Conservation (phyloP, 2,888 invertebrate genomes). For the Phortica okadai region DNA sequence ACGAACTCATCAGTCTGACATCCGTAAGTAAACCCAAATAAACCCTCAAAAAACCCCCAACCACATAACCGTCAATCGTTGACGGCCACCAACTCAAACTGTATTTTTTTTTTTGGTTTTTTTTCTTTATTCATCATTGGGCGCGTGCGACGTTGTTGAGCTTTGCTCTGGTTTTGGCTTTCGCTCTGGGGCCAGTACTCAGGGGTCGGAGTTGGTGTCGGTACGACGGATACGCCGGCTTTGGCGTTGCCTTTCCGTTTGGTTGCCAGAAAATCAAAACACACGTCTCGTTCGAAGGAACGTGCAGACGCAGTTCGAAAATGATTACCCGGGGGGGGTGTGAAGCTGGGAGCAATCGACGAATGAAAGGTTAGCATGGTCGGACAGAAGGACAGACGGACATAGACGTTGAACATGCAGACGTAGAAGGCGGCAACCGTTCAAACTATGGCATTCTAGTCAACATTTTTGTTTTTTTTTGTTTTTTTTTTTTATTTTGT, state of each 20-base stretch:
- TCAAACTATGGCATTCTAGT: conserved; percentile 24
- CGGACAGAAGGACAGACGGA: conserved; percentile 38
- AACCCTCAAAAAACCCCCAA: conserved; percentile 21
- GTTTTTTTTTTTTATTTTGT: too few species aligned
- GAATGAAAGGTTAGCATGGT: conserved; percentile 47
- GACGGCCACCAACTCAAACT: conserved; percentile 2
- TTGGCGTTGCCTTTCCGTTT: conserved; percentile 48
- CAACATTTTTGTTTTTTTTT: neutral
- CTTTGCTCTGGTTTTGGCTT: conserved; percentile 32
- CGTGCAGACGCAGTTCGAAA: conserved; percentile 49
- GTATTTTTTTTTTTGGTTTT: conserved; percentile 46
- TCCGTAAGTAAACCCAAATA: conserved; percentile 37
- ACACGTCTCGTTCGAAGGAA: conserved; percentile 69
- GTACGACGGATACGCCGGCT: neutral
- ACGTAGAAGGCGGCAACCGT: conserved; percentile 3
- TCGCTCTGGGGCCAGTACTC: neutral
- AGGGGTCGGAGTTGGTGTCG: neutral
- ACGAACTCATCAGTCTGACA: too few species aligned
- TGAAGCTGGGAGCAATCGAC: neutral
- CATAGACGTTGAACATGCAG: conserved; percentile 23
- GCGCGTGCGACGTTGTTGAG: conserved; percentile 56
- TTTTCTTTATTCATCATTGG: conserved; percentile 53
- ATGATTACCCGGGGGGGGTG: too few species aligned
- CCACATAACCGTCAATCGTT: conserved; percentile 12
- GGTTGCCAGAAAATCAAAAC: conserved; percentile 68